phyloP scores from a whole-genome alignment of 2,888 invertebrate species.

The Seira ritae region DNA sequence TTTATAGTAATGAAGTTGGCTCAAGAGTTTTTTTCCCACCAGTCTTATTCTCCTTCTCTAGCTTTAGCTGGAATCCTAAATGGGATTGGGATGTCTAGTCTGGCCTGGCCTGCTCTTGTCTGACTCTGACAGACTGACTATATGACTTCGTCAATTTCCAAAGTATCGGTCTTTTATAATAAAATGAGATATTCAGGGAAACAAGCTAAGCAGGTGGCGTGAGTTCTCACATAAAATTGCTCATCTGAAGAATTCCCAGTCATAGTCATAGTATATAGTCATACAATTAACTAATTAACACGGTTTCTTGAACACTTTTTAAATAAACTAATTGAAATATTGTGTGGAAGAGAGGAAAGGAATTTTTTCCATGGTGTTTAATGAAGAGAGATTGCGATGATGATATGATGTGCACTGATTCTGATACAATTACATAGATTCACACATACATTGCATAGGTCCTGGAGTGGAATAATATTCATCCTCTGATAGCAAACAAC shows the following conservation, averaged over 20 bases:
- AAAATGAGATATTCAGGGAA: neutral
- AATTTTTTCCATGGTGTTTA: neutral
- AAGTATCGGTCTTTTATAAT: too few species aligned
- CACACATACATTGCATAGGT: too few species aligned
- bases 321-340: neutral
- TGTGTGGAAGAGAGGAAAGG: neutral
- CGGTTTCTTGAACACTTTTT: neutral
- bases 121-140: too few species aligned
- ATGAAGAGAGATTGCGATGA: neutral
- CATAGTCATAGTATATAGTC: neutral
- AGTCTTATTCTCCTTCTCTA: neutral
- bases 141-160: neutral
- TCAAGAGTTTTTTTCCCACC: conserved; percentile 6
- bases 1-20: conserved; percentile 23
- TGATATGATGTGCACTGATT: too few species aligned
- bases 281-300: conserved; percentile 8
- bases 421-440: too few species aligned
- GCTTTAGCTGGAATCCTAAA: neutral
- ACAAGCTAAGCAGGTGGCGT: neutral
- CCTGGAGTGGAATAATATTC: too few species aligned
- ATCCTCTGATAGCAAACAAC: too few species aligned
- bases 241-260: too few species aligned
- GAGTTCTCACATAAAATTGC: neutral
- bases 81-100: neutral
- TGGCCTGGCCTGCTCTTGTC: too few species aligned